phyloP scores from a whole-genome alignment of 92 coral and sea anemone genomes.

The Phenganax subtilis region DNA sequence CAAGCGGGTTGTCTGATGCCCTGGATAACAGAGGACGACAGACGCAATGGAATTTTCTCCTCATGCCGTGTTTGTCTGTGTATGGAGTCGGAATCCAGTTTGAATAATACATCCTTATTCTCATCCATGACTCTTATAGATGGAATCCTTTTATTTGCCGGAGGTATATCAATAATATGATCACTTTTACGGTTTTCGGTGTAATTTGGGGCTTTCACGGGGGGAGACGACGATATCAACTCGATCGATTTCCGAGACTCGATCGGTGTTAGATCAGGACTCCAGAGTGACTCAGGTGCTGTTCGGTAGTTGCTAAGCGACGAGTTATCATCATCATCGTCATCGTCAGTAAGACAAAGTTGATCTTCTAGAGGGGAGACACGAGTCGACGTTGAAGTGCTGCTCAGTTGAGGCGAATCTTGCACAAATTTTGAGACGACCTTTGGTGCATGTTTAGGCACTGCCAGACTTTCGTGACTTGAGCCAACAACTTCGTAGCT shows the following conservation, averaged over 20 bases:
- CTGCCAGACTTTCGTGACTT: constrained; percentile 78
- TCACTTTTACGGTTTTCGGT: constrained; percentile 55
- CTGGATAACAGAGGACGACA: constrained; percentile 81
- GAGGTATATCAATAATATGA: not conserved
- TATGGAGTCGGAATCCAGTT: constrained; percentile 30
- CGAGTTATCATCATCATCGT: constrained; percentile 85
- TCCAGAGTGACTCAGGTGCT: constrained; percentile 76
- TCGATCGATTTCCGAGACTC: constrained; percentile 27
- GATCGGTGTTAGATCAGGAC: constrained; percentile 42
- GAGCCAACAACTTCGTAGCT: constrained; percentile 62
- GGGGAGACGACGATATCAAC: constrained; percentile 22
- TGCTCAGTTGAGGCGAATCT: constrained; percentile 78
- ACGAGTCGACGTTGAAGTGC: constrained; percentile 74
- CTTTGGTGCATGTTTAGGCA: constrained; percentile 88
- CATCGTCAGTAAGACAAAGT: constrained; percentile 83
- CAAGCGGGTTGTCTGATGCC: constrained; percentile 17
- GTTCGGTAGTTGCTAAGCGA: constrained; percentile 85
- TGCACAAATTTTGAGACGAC: constrained; percentile 90
- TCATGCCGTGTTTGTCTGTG: constrained; percentile 40
- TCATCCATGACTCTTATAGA: constrained; percentile 50
- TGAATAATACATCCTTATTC: constrained; percentile 39
- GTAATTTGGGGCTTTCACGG: constrained; percentile 10
- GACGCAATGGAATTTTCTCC: constrained; percentile 76
- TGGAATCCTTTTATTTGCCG: constrained; percentile 42
- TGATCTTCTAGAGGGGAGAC: constrained; percentile 84